Evolutionary conservation across 2,113 vertebrate genomes (phyloP).

Genomic region (Peucedramus taeniatus): DNA sequence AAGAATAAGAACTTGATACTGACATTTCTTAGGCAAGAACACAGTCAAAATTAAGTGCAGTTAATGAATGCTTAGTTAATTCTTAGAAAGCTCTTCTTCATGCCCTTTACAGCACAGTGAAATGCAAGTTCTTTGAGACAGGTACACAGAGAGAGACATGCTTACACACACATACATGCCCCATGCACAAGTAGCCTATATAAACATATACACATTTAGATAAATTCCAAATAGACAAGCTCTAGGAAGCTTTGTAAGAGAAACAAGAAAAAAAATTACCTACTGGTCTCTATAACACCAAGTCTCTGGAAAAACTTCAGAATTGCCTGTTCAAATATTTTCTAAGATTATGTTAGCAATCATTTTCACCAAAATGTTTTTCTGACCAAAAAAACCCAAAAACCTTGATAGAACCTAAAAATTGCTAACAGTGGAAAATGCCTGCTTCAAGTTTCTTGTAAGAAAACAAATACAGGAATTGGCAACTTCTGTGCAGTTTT

Average conservation of each 20-base stretch:
- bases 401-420: background rate
- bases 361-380: background rate
- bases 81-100: conserved; percentile 1
- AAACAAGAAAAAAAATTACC: conserved; percentile 7
- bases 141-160: background rate
- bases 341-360: background rate
- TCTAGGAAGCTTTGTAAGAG: background rate
- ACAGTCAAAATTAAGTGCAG: background rate
- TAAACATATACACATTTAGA: background rate
- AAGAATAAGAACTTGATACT: background rate
- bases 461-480: conserved; percentile 22
- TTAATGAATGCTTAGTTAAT: background rate
- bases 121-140: background rate
- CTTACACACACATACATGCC: background rate
- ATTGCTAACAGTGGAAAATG: background rate
- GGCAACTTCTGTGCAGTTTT: conserved; percentile 19
- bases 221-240: background rate
- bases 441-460: background rate
- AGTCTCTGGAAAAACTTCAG: background rate
- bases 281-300: background rate
- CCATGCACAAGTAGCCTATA: background rate
- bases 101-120: background rate
- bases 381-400: background rate
- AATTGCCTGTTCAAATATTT: background rate
- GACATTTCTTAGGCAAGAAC: background rate